Conservation (phyloP, 2,888 invertebrate genomes). For the Oscheius sp. region DNA sequence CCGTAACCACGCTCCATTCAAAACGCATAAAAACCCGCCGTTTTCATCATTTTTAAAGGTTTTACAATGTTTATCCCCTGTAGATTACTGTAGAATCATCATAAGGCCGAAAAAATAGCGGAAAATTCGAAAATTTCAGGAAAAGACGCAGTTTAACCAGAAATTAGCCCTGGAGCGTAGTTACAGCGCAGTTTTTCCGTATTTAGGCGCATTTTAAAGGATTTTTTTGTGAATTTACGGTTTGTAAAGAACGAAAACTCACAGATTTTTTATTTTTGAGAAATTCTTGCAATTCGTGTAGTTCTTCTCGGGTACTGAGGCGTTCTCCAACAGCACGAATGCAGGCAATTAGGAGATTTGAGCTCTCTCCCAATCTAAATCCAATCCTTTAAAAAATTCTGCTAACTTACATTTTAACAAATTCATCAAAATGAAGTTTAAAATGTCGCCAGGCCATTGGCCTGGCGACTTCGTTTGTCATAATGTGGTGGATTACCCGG, state of each 20-base stretch:
- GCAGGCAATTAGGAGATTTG: conserved; percentile 48
- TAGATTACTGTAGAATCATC: neutral
- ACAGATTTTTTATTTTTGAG: conserved; percentile 75
- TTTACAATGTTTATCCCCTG: no score
- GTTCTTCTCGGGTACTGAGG: conserved; percentile 55
- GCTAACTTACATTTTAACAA: conserved; percentile 46
- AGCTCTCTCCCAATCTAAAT: conserved; percentile 56
- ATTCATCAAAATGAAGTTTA: conserved; percentile 49
- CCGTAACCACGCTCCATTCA: no score
- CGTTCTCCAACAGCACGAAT: conserved; percentile 57
- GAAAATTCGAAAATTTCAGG: neutral
- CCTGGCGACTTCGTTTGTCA: conserved; percentile 44
- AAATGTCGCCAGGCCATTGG: conserved; percentile 59
- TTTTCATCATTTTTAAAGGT: neutral
- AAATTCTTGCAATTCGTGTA: conserved; percentile 53
- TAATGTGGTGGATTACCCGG: conserved; percentile 45
- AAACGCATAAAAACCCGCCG: no score
- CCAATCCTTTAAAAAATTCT: neutral
- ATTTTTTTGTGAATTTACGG: no score
- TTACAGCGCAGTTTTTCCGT: no score
- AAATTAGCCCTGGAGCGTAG: no score
- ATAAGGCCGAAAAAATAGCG: neutral
- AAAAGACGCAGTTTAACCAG: no score
- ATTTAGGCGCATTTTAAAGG: no score
- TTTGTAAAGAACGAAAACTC: neutral